phyloP scores from a whole-genome alignment of 2,113 vertebrate species.

The Lagopus leucura region DNA sequence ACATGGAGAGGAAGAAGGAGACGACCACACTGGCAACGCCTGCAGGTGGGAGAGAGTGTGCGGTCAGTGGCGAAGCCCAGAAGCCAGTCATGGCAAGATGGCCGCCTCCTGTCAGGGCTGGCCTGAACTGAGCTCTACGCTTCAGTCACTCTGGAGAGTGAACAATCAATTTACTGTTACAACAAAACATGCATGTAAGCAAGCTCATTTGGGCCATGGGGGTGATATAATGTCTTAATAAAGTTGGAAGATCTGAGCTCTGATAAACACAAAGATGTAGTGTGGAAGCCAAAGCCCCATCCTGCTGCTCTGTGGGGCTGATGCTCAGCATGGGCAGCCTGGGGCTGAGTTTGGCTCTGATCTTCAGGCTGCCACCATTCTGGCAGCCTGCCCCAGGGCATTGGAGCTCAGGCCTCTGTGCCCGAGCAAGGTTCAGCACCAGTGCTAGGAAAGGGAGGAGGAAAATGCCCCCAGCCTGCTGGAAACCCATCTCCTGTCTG shows the following conservation, averaged over 20 bases:
- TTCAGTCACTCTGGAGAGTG: not conserved
- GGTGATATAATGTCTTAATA: not conserved
- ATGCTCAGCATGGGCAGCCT: not conserved
- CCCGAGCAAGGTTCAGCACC: not conserved
- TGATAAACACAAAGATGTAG: not conserved
- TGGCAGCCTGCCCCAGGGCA: not conserved
- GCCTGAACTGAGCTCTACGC: not conserved
- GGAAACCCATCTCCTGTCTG: not conserved
- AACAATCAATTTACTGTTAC: not conserved
- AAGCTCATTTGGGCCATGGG: not conserved
- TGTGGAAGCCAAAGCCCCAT: not conserved
- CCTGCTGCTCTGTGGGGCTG: not conserved
- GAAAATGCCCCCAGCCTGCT: not conserved
- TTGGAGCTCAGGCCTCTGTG: not conserved
- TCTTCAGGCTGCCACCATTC: not conserved
- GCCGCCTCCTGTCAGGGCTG: not conserved
- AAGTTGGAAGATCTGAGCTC: rapidly evolving
- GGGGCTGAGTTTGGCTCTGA: not conserved
- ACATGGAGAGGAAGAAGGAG: conserved; percentile 90
- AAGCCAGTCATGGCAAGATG: not conserved
- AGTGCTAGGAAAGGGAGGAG: not conserved
- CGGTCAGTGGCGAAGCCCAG: not conserved
- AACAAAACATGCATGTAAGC: rapidly evolving
- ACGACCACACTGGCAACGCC: conserved; percentile 89
- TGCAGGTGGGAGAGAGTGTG: conserved; percentile 1